phyloP scores from a whole-genome alignment of 2,797 vertebrate genomes.

The Molothrus aeneus region DNA sequence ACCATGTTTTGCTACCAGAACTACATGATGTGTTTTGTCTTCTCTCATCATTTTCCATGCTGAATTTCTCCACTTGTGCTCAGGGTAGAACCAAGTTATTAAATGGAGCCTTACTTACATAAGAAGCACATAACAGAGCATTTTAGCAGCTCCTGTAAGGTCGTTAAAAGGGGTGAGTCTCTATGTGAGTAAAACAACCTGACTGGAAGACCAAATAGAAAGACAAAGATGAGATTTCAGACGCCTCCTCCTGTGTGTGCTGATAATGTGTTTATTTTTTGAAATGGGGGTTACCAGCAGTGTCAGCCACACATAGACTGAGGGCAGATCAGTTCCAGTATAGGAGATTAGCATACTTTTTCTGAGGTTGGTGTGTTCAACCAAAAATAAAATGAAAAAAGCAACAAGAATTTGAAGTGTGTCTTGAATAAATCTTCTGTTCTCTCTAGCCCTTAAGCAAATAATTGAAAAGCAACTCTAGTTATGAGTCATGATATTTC shows the following conservation, averaged over 20 bases:
- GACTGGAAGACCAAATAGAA: conserved; percentile 10
- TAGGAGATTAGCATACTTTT: conserved; percentile 27
- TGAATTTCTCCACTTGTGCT: background rate
- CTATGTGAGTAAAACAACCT: background rate
- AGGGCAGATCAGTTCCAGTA: conserved; percentile 8
- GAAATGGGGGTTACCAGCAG: conserved; percentile 25
- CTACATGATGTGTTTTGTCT: background rate
- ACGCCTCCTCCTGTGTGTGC: background rate
- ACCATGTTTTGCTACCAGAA: background rate
- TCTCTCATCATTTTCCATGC: background rate
- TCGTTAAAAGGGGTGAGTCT: background rate
- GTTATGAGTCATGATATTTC: conserved; percentile 57
- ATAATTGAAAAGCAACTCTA: conserved; percentile 42
- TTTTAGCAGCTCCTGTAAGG: conserved; percentile 5
- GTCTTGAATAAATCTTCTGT: conserved; percentile 19
- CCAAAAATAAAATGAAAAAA: conserved; percentile 46
- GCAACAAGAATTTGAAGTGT: conserved; percentile 9
- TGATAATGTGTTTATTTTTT: conserved; percentile 39
- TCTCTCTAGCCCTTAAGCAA: conserved; percentile 40
- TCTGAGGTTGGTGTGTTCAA: background rate
- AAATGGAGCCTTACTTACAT: conserved; percentile 11
- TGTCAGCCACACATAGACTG: conserved; percentile 24
- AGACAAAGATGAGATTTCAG: conserved; percentile 39
- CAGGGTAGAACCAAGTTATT: background rate
- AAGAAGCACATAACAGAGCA: conserved; percentile 15